These are phyloP conservation scores for Lutjanus campechanus DNA, from an alignment of 2,797 vertebrate genomes.

Conservation along the genomic window DNA sequence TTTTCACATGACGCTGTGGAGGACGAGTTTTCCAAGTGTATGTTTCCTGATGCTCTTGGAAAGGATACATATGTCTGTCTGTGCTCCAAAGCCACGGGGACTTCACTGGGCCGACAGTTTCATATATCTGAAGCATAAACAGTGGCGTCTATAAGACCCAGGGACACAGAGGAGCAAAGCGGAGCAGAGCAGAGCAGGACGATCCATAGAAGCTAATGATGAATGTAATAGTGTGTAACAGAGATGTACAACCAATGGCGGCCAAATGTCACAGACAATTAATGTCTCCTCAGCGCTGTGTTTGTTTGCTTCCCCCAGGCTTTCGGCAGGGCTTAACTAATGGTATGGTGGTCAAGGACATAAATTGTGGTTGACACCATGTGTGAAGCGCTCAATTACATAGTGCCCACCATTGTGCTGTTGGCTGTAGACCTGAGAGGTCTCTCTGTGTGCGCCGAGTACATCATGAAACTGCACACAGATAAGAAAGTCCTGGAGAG, in stretches of 20 bases:
- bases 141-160: constrained; percentile 47
- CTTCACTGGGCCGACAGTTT: constrained; percentile 22
- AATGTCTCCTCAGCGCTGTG: constrained; percentile 80
- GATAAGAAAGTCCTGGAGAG: constrained; percentile 5
- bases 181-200: constrained; percentile 43
- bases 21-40: background rate
- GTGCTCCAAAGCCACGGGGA: constrained; percentile 36
- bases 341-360: constrained; percentile 83
- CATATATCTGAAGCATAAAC: constrained; percentile 38
- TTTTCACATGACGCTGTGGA: constrained; percentile 7
- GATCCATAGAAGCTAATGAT: constrained; percentile 84
- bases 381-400: constrained; percentile 87
- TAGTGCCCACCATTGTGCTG: constrained; percentile 78
- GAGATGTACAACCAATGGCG: constrained; percentile 86
- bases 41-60: constrained; percentile 23
- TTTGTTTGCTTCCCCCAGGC: constrained; percentile 84
- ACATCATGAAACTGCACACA: constrained; percentile 2
- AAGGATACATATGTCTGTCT: constrained; percentile 39
- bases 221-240: constrained; percentile 86
- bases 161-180: constrained; percentile 48
- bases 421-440: constrained; percentile 42
- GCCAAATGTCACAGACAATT: constrained; percentile 88
- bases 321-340: constrained; percentile 88
- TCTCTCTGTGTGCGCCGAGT: constrained; percentile 29
- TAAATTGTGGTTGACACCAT: constrained; percentile 87